Base-by-base conservation (phyloP, 2,113 vertebrate species). In the Onychostoma macrolepis region DNA sequence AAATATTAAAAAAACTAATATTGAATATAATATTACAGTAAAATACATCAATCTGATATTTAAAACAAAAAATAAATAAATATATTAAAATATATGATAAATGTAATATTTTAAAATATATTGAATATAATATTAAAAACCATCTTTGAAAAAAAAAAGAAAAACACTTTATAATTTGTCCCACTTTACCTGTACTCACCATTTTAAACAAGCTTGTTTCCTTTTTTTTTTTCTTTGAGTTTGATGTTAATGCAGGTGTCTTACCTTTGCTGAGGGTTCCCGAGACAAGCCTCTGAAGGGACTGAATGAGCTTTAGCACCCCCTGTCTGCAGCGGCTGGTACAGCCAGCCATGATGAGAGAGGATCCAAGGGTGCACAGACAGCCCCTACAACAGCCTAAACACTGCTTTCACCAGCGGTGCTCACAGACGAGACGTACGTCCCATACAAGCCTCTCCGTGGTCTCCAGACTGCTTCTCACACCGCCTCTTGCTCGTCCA, bases 191-290 rank as follows among this genome's bases (percentile, higher is more conserved):
- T 38, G 17, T 72, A 38, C 69, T 72, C 4, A 38, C 36, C 19
- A 38, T 72, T 72, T n/a, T 12, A 33, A 36, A 36, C 30, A 21
- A 36, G 17, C 67, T 36, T 6, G 3, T 45, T 50, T 84, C 0
- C 43, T 56, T 15, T 58, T 24, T 45, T 53, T 6, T 38, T 67
- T 71, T 41, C 6, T 75, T 21, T 69, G 21, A 78, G 4, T 50
- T 21, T 10, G 2, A 30, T 38, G 19, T 78, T 83, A 30, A 30
- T 36, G 7, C 13, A 19, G 10, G 6, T 30, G 36, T 83, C 76
- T 93, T 98, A 99, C 98, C 97, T 98, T 99, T 98, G 76, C 92
- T 94, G 87, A 99, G 97, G 6, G 96, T 97, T 90, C 97, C 98
- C 0, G 96, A 97, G 90, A 99, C 92, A 83, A 99, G 93, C 91